Evolutionary conservation across 2,797 vertebrate genomes (phyloP).

Genomic region (Cephalopachus bancanus): DNA sequence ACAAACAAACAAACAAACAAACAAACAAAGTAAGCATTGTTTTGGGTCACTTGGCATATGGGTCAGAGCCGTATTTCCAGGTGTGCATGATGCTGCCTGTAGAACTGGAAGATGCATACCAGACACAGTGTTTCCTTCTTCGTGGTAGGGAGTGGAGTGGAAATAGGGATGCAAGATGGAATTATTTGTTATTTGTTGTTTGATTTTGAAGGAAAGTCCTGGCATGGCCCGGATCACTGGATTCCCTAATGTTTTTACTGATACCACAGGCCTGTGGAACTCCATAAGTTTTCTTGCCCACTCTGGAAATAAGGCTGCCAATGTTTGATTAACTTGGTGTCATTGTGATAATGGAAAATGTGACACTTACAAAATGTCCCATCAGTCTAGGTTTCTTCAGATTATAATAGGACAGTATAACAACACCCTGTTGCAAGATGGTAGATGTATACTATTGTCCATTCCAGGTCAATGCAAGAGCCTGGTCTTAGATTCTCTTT

Average conservation of each 20-base stretch:
- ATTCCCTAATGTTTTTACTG: neutral
- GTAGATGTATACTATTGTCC: rapidly evolving
- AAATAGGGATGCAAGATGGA: neutral
- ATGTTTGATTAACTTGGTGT: neutral
- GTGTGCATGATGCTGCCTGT: neutral
- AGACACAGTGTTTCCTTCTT: neutral
- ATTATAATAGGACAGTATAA: rapidly evolving
- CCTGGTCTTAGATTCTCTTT: neutral
- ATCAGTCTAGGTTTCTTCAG: neutral
- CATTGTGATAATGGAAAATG: rapidly evolving
- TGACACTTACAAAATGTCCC: neutral
- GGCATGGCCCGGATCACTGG: neutral
- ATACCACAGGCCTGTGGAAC: neutral
- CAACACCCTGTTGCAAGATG: neutral
- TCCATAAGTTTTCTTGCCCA: neutral
- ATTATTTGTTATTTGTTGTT: neutral
- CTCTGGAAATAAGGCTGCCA: neutral
- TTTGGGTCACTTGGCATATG: neutral
- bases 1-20: too few relatives aligned
- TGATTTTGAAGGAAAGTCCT: neutral
- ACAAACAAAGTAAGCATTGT: neutral
- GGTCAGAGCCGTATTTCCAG: neutral
- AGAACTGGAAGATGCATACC: neutral
- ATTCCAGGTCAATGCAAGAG: neutral
- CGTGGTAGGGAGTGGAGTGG: rapidly evolving